Base-by-base conservation (phyloP, 2,113 vertebrate genomes). In the Gymnocephalus cernua region DNA sequence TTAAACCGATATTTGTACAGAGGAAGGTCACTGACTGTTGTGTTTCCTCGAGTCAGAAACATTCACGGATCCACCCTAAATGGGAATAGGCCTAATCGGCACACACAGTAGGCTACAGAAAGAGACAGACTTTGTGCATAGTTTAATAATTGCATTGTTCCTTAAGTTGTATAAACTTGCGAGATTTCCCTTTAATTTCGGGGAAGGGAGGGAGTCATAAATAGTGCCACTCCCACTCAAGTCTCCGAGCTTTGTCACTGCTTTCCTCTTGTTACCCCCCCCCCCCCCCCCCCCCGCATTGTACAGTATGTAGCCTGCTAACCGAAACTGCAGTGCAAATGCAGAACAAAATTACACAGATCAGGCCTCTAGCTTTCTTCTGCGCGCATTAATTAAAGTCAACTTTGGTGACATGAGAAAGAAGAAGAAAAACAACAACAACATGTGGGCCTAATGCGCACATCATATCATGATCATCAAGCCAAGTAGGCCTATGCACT, bases 211-310 rank as follows among this genome's bases (percentile, higher is more conserved):
- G 77, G 64, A 67, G 72, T 67, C 57, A 56, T 63, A 82, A 81
- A 88, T 8, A 77, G 91, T 92, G 91, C 90, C 93, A 92, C 91
- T 92, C 93, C 93, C 92, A 93, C 93, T 91, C 83, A 44, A 71
- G 82, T 82, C 83, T 70, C 73, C 0, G 74, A 89, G 86, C 89
- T 89, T 90, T 90, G 85, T 93, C 83, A 77, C 86, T 21, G 86
- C 81, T 90, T 62, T 83, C 51, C 90, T 80, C 63, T 56, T 25
- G 48, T 80, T 41, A 14, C 66, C 78, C 88, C 66, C 77, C 3
- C 58, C 8, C 75, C 66, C 78, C 88, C 66, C 77, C 3, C 58
- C 8, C 75, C 73, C 74, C 51, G 79, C 85, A 66, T 16, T 87
- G 89, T 71, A 86, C 83, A 29, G 54, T 32, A 44, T 80, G 85